These are phyloP conservation scores for Ormyrus nitidulus DNA, from an alignment of 2,888 invertebrate genomes.

Conservation along the genomic window DNA sequence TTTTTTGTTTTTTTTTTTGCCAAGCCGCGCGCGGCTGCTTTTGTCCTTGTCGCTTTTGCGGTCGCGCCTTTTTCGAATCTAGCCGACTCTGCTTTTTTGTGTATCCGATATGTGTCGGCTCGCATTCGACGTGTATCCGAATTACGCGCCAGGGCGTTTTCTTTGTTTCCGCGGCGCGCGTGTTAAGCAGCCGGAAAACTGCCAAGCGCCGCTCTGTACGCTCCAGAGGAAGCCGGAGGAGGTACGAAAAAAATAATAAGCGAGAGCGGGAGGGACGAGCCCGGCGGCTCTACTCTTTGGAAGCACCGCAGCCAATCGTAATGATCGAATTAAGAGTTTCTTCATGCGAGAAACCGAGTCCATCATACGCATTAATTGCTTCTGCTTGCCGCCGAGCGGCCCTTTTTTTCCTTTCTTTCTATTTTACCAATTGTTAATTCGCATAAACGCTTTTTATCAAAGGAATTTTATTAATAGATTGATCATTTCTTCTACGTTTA, in stretches of 20 bases:
- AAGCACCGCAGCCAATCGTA: conserved; percentile 39
- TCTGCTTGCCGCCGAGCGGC: neutral
- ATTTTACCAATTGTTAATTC: conserved; percentile 7
- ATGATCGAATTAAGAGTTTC: conserved; percentile 53
- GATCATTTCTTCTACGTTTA: too few species aligned
- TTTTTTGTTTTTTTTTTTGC: neutral
- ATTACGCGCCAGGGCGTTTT: neutral
- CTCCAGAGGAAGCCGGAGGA: conserved; percentile 11
- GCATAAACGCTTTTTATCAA: neutral
- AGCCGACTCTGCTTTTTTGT: conserved; percentile 21
- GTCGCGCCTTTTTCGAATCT: conserved; percentile 35
- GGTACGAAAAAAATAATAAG: conserved; percentile 19
- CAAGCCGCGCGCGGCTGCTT: conserved; percentile 3
- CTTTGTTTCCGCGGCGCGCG: neutral
- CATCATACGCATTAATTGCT: conserved; percentile 39
- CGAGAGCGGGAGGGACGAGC: neutral
- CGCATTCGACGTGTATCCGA: neutral
- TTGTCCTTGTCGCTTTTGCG: conserved; percentile 28
- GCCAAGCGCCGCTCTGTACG: neutral
- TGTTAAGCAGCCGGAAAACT: conserved; percentile 14
- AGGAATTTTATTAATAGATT: too few species aligned
- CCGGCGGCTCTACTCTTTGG: conserved; percentile 33
- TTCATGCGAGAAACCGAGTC: conserved; percentile 33
- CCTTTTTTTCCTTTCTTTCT: neutral
- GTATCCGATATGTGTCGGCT: neutral